Base-by-base conservation (phyloP, 2,797 vertebrate genomes). In the Yasuhikotakia modesta region DNA sequence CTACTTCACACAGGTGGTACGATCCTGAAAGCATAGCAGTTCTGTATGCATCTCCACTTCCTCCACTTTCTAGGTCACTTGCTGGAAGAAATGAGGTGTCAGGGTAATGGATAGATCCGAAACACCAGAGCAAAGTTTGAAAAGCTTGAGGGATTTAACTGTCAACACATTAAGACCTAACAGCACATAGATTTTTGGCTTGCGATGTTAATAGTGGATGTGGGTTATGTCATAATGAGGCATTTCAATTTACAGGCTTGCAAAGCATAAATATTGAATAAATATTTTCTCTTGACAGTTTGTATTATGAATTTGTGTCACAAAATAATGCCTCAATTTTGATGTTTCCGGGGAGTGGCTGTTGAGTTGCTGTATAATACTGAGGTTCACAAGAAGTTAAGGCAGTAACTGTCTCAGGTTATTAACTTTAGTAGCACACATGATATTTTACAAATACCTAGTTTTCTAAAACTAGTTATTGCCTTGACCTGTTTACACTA, bases 51-150 rank as follows among this genome's bases (percentile, higher is more conserved):
- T 78, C 57, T 0, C 76, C 50, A 79, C 80, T 84, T 65, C 71
- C 57, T 70, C 63, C 73, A 81, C 81, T 91, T 90, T 91, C 89
- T 90, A 88, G 90, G 89, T 91, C 89, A 90, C 86, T 81, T 70
- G 83, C 73, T 78, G 55, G 79, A 84, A 86, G 87, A 85, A 84
- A 87, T 86, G 87, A 88, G 87, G 87, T 89, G 87, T 84, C 78
- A 71, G 76, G 85, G 88, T 90, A 89, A 91, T 90, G 87, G 90
- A 91, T 90, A 87, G 86, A 91, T 86, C 89, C 85, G 86, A 90
- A 88, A 88, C 86, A 89, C 86, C 81, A 87, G 84, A 88, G 82
- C 84, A 87, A 86, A 89, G 85, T 89, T 76, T 80, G 84, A 87
- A 85, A 85, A 77, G 83, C 83, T 85, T 80, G 19, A 79, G 86